These are phyloP conservation scores for Pandemis corylana DNA, from an alignment of 2,888 invertebrate genomes.

Conservation along the genomic window DNA sequence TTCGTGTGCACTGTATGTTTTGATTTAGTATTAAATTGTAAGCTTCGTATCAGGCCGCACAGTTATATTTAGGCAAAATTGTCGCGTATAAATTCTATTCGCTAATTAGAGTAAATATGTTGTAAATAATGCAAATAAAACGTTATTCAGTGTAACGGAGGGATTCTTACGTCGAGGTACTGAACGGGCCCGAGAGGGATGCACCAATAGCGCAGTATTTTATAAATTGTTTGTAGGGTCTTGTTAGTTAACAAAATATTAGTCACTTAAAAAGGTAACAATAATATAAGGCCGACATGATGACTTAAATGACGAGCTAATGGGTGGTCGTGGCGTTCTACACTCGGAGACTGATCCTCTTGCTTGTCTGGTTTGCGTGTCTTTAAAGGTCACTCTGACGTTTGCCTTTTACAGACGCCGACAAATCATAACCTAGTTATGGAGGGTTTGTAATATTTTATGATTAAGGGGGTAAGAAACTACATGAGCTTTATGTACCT, in stretches of 20 bases:
- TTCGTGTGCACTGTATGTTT: slow-evolving; percentile 67
- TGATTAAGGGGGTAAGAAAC: background rate
- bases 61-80: slow-evolving; percentile 58
- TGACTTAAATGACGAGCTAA: slow-evolving; percentile 51
- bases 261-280: slow-evolving; percentile 62
- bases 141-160: slow-evolving; percentile 61
- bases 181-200: slow-evolving; percentile 50
- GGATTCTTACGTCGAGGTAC: slow-evolving; percentile 56
- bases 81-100: slow-evolving; percentile 63
- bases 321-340: background rate
- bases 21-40: slow-evolving; percentile 75
- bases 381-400: no score
- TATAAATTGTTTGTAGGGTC: slow-evolving; percentile 61
- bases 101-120: slow-evolving; percentile 57
- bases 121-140: slow-evolving; percentile 71
- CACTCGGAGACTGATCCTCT: background rate
- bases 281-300: slow-evolving; percentile 59
- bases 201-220: slow-evolving; percentile 72
- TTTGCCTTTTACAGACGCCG: no score
- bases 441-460: no score
- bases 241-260: slow-evolving; percentile 66
- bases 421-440: no score
- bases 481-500: background rate
- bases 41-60: slow-evolving; percentile 69
- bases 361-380: no score